Base-by-base conservation (phyloP, 2,888 invertebrate species). In the Lissonota sp. region DNA sequence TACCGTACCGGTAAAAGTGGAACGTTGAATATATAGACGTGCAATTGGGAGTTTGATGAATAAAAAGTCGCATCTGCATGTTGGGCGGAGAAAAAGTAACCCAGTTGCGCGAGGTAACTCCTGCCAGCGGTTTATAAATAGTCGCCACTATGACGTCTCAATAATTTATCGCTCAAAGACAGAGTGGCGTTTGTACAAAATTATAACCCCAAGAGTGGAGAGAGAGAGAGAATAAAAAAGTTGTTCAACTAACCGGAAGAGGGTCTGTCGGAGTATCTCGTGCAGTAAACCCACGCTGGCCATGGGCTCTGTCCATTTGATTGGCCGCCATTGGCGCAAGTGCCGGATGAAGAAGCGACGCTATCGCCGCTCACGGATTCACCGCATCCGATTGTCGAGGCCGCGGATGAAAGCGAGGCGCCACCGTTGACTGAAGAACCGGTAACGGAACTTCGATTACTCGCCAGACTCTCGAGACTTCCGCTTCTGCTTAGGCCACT, bases 251-350 rank as follows among this genome's bases (percentile, higher is more conserved):
- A 57, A 82, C 81, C 80, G 71, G 80, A 80, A 76, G 80, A 80
- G 5, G 97, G 97, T 89, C 97, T 94, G 92, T 97, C 97, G 88
- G 96, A 97, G 93, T 99, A 99, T 91, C 99, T 94, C 6, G 99
- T 99, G 93, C 99, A 99, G 93, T 98, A 99, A 60, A 99, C 98
- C 99, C 99, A 99, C 42, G 99, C 99, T 0, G 99, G 99, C 97
- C 98, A 98, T 89, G 97, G 92, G 49, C 60, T 93, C 93, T 1
- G 39, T 0, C 69, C 76, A 14, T 84, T 86, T 51, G 87, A 87
- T 14, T 84, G 89, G 84, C 86, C 26, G 80, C 74, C n/a, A 80
- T 81, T 79, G 14, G 75, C 60, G 10, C 82, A 81, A 42, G 84
- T 83, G 74, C 88, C 78, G 74, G 81, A 77, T 8, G 74, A 74